Percentiles rank a stretch among this genome's conserved stretches.
Conservation (phyloP, 2,113 vertebrate species). For the Calidris pugnax region DNA sequence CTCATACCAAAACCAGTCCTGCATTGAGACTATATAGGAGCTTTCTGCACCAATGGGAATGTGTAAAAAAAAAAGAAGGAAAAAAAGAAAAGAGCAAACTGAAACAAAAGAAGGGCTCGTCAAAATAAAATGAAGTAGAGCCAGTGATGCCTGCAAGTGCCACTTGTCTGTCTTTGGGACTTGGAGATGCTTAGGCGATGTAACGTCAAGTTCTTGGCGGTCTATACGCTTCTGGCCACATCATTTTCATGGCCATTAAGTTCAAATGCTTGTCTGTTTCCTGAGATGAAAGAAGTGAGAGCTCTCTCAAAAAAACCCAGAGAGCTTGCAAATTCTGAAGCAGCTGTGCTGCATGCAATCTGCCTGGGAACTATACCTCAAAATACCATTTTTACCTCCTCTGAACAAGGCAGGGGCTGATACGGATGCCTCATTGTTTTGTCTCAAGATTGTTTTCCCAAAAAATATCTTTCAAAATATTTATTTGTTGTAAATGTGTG, state of each 20-base stretch:
- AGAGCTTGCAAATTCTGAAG: not conserved
- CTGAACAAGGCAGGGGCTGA: not conserved
- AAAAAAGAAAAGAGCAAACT: not conserved
- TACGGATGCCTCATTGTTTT: constrained; percentile 4
- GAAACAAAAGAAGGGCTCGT: not conserved
- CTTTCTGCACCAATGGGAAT: not conserved
- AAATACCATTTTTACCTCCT: constrained; percentile 4
- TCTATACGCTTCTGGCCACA: not conserved
- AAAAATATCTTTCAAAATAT: constrained; percentile 29
- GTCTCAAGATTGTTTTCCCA: not conserved
- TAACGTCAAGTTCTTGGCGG: not conserved
- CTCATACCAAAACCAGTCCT: not conserved
- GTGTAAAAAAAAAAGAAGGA: not conserved
- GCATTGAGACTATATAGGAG: not conserved
- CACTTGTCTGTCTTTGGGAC: not conserved
- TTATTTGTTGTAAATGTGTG: not conserved
- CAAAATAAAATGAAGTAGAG: not conserved
- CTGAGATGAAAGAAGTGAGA: constrained; percentile 26
- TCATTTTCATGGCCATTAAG: constrained; percentile 42
- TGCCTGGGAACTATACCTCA: not conserved
- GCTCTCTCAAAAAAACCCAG: not conserved
- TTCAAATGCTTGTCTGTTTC: constrained; percentile 23
- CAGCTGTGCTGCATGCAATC: not conserved
- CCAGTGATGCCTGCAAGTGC: not conserved
- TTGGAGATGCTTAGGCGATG: not conserved